Evolutionary conservation across 1,140 invertebrate genomes (phyloP), one percentile per base, ranked within the genome.

Genomic region (Drosophila punjabiensis): DNA sequence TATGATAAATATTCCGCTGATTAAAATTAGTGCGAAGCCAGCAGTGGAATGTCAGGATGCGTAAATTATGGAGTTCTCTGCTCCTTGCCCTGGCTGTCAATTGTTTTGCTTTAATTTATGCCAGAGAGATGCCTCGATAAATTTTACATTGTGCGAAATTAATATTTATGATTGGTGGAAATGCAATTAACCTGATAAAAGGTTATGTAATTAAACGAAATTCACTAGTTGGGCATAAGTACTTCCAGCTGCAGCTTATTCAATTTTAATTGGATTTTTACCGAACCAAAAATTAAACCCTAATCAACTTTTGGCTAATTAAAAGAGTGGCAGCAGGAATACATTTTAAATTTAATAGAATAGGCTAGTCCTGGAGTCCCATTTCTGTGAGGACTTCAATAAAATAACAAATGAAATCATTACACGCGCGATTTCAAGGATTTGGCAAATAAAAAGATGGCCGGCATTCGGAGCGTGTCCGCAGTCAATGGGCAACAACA

Each of bases 401-500:
- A 18, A 69, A 47, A 37, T 45, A 48, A 20, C 24, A 62, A 78
- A 56, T 47, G 35, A 60, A 75, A 53, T 47, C 68, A 64, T 58
- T 74, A 33, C 13, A 33, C 20, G 39, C 24, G 39, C 32, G 39
- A 45, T 66, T 32, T 35, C 32, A 18, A 43, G 56, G 18, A 52
- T 59, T 33, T 30, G 63, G 35, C 18, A 32, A 52, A 30, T 28
- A 28, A 32, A 52, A 53, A 30, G 32, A 58, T 55, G 62, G 48
- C 39, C 52, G 41, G 24, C 60, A 60, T 75, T 56, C 52, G 32
- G 50, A 32, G 60, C 81, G 50, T 80, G 81, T 73, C 69, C 68
- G 53, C 77, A 77, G 69, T 81, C 68, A 89, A 81, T 84, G 79
- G 60, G 58, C 77, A 80, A 59, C 62, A 80, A 80, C 78, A 81